Evolutionary conservation across 2,797 vertebrate species (phyloP).

Genomic region (Sebastes hubbsi): DNA sequence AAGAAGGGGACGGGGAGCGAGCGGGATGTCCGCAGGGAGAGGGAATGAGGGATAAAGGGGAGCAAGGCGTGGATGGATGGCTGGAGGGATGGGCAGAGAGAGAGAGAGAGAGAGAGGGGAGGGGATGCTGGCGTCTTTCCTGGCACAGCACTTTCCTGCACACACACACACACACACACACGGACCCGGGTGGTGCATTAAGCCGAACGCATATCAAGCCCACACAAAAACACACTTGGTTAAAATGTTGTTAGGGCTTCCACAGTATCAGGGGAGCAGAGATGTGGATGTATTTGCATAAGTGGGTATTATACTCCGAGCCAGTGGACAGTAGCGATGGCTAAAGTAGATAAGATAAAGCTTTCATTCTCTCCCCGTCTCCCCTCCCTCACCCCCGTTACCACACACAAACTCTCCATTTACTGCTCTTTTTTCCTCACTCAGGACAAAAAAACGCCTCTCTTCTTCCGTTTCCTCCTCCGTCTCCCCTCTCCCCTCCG

Average conservation of each 20-base stretch:
- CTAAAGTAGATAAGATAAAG: constrained; percentile 70
- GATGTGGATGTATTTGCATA: constrained; percentile 77
- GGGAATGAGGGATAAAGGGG: constrained; percentile 48
- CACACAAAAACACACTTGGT: constrained; percentile 51
- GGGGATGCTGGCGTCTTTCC: constrained; percentile 30
- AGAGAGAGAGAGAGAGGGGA: background rate
- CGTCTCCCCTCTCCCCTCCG: constrained; percentile 21
- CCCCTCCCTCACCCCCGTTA: background rate
- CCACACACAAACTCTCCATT: constrained; percentile 52
- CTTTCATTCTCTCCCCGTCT: constrained; percentile 41
- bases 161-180: constrained; percentile 22
- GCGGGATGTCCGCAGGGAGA: constrained; percentile 23
- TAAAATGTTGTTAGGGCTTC: constrained; percentile 43
- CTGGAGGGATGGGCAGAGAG: constrained; percentile 17
- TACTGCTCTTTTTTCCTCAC: background rate
- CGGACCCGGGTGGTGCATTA: constrained; percentile 11
- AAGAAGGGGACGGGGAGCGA: background rate
- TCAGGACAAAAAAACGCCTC: constrained; percentile 21
- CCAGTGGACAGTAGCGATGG: constrained; percentile 70
- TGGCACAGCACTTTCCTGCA: constrained; percentile 51
- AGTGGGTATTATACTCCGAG: constrained; percentile 74
- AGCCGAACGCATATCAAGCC: background rate
- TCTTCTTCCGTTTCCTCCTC: constrained; percentile 14
- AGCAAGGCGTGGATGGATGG: constrained; percentile 44
- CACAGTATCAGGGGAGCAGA: constrained; percentile 55